Base-by-base conservation (phyloP, 2,888 invertebrate species). In the Chrysolina oricalcia region DNA sequence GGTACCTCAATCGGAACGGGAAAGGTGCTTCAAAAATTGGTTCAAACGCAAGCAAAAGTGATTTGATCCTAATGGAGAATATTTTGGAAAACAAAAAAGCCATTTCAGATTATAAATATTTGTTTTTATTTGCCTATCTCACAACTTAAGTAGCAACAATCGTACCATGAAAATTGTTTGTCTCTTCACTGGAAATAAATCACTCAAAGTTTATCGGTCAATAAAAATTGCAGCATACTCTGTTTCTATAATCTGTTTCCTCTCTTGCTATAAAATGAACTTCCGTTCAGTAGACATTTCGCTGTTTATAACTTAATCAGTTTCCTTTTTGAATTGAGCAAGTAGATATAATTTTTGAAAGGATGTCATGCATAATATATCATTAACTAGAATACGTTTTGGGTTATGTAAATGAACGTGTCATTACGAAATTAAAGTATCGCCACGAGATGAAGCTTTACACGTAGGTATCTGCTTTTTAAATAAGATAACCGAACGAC, bases 401-500 rank as follows among this genome's bases (percentile, higher is more conserved):
- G 40, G 68, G 53, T 68, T 41, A 68, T 21, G 19, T 68, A 15
- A 53, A 68, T 56, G 40, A 53, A n/a, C 27, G 4, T 17, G 41
- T 40, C 40, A 9, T 53, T 13, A 56, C 13, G 21, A 48, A 21
- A 68, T 17, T 35, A 68, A 53, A 21, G 53, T 40, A 53, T 53
- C 41, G 5, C 48, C 50, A 13, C 35, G 35, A 68, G 68, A 68
- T 68, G 50, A 13, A 68, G 53, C 56, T 23, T 41, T 50, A 66
- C 66, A 66, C 69, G 50, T 63, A 59, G n/a, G 17, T 62, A 59
- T 73, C 59, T 43, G 59, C 66, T 71, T 78, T 41, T 72, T 62
- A 78, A 76, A 78, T 74, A 78, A 76, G 76, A 76, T 74, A 74
- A 77, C 72, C 67, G 69, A 73, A 40, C 46, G 66, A 64, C 70